Evolutionary conservation across 2,113 vertebrate genomes (phyloP), one percentile per base, ranked within the genome.

Genomic region (Tetrao urogallus): DNA sequence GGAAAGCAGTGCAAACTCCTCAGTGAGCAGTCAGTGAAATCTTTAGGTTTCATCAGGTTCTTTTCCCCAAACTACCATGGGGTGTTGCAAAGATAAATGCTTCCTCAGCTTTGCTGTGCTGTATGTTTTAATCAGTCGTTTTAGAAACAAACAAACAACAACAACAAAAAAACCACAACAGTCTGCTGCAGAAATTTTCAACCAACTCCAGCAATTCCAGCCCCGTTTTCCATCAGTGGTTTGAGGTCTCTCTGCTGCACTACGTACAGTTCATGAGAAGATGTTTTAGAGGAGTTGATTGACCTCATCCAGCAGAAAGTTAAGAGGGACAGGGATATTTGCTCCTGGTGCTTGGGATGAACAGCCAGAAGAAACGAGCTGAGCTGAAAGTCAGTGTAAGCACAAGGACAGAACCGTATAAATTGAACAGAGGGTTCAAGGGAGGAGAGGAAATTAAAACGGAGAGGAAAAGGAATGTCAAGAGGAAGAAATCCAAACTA

Each of bases 1-100:
- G 54, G 40, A 74, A 40, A 60, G 58, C 47, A 67, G 3, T 7
- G 16, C 45, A 86, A 56, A 25, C 21, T 92, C 10, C 30, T 72
- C 54, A 0, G 0, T 20, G 56, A 58, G 20, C 0, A 0, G 17
- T 16, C 84, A 47, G 17, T 20, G 50, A 77, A 74, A 8, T 20
- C 30, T 75, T 70, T 6, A 48, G 63, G 78, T 84, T 18, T 15
- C 28, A 21, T 11, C 7, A 64, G 11, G 19, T 60, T 91, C 66
- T 42, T 61, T 78, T 91, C 43, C 43, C 38, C 0, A 0, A 15
- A 12, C 21, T 22, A 50, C 25, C 52, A 34, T 19, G 73, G 48
- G 36, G 42, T 82, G 27, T 5, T 84, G 66, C 52, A 71, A 5
- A 18, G 7, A 60, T 17, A 48, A 5, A 24, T 3, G 1, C 32